Base-by-base conservation (phyloP, 2,797 vertebrate genomes). In the Chelonia mydas region DNA sequence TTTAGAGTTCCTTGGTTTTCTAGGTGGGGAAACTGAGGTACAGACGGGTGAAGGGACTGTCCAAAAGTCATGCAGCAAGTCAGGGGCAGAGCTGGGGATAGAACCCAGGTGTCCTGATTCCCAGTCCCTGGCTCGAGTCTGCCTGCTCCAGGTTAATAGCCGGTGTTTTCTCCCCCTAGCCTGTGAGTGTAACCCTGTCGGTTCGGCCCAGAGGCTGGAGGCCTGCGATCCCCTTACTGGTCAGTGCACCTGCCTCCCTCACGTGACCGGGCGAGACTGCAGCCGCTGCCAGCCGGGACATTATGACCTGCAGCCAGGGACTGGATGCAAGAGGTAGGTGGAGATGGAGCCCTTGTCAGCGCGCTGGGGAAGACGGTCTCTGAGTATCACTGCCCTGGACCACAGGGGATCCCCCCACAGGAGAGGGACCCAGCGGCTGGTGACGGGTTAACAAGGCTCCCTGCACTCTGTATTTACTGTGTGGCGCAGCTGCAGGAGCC, bases 241-340 rank as follows among this genome's bases (percentile, higher is more conserved):
- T 89, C 98, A 98, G 77, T 99, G 99, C 83, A 41, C 15, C 61
- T 99, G 99, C 96, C 98, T 99, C 81, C 96, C 96, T 17, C 98
- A 99, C 0, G 99, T 99, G 95, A 98, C 90, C 0, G 98, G 99
- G n/a, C 98, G 98, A 78, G 98, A 99, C 81, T 99, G 99, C 2
- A 83, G 98, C 82, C 97, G 16, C 33, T 99, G 99, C 81, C 97
- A 98, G 91, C 98, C 97, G 0, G 98, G 99, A 82, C 99, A 98
- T 97, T 99, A 99, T 0, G 97, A 98, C 93, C 98, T 99, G 87
- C 99, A 98, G 81, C 97, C 98, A 0, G 87, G 98, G 0, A 76
- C 93, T 57, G 99, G 99, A 86, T 99, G 99, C 97, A 98, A 96
- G 97, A 99, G 99, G 99, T 99, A 97, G 11, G 31, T 74, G 1